Base-by-base conservation (phyloP, 2,113 vertebrate species). In the Albula goreensis region DNA sequence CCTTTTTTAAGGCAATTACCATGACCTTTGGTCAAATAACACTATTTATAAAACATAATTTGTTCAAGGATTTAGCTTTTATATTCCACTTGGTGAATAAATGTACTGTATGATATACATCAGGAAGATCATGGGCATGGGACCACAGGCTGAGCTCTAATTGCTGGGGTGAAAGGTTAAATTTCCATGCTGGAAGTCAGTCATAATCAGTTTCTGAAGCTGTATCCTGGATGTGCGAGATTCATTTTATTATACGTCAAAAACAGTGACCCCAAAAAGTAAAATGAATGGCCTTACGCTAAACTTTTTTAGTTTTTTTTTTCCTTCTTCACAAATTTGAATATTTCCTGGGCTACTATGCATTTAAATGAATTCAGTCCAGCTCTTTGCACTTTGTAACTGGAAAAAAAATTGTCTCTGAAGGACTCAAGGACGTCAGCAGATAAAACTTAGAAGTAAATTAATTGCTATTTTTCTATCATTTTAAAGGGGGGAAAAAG, bases 381-480 rank as follows among this genome's bases (percentile, higher is more conserved):
- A 5, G 49, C 51, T 19, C 3, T 81, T 51, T 81, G 25, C 80
- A 81, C 9, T 19, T 1, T 19, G 80, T 51, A 50, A 81, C 80
- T 8, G 22, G 48, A 22, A 22, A 19, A 52, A 4, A 53, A 31
- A 4, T 57, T 11, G 53, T 83, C 52, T 41, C 56, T 60, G 25
- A 57, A 83, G 81, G 81, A 83, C 22, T 60, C 81, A 83, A 74
- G 70, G 81, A 83, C 53, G 11, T 60, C n/a, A 60, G 7, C 8
- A 83, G 81, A 83, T 57, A 56, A 60, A 83, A 83, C 25, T 10
- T 83, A 48, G 31, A 22, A 48, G 25, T 60, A 60, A 25, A 31
- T 83, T 83, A 83, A 83, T 83, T 83, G 81, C 56, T 83, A 81
- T 81, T 81, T 80, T 81, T 81, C 50, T 81, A 25, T 52, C 50